Percentiles rank a stretch among this genome's conserved stretches.
These are phyloP conservation scores for Xenus cinereus DNA, from an alignment of 2,113 vertebrate species.

Conservation along the genomic window DNA sequence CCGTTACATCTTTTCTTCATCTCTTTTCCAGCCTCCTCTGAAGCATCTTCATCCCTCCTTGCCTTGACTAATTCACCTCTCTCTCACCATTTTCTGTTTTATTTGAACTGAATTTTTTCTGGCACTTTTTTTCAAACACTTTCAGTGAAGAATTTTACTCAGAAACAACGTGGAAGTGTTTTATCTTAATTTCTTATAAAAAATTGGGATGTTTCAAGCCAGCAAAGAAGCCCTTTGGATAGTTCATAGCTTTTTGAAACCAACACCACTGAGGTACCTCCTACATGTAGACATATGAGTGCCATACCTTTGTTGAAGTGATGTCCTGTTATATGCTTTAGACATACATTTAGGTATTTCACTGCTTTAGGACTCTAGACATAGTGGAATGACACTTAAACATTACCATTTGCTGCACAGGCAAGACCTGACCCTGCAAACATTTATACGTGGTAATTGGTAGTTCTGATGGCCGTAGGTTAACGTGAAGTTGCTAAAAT, in stretches of 20 bases:
- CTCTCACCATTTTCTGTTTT: neutral
- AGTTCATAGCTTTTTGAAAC: neutral
- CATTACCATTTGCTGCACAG: neutral
- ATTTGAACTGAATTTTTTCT: neutral
- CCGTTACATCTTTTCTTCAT: neutral
- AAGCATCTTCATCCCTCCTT: neutral
- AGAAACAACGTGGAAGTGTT: neutral
- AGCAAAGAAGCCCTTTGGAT: neutral
- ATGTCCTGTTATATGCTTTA: neutral
- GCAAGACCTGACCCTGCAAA: neutral
- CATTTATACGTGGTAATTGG: neutral
- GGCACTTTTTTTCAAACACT: neutral
- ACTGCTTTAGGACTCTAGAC: neutral
- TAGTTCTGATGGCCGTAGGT: neutral
- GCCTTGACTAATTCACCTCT: neutral
- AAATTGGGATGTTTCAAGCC: neutral
- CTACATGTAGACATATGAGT: accelerated
- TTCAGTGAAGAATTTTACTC: neutral
- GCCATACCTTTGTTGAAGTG: neutral
- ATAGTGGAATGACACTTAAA: neutral
- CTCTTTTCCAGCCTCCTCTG: neutral
- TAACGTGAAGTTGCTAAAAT: neutral
- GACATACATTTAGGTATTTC: neutral
- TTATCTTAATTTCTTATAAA: neutral
- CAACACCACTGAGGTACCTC: neutral